Evolutionary conservation across 2,888 invertebrate species (phyloP), one percentile per base, ranked within the genome.

Genomic region (Caenorhabditis sp.): DNA sequence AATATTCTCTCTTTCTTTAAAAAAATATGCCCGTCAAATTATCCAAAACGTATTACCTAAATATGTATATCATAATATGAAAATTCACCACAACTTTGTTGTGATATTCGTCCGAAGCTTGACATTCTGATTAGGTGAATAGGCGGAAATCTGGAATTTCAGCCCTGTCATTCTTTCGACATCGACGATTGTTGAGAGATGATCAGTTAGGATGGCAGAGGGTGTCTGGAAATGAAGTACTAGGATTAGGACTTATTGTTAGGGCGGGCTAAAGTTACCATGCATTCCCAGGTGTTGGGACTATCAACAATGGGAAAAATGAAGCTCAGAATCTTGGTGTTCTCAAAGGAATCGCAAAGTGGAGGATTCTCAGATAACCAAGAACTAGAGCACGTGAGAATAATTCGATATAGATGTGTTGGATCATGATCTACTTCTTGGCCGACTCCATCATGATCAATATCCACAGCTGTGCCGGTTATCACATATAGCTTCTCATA

Each of bases 401-500:
- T 63, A 14, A 73, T 68, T 0, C 69, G 65, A 27, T 69, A 73
- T 31, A 69, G 17, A 20, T 73, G 68, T 10, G 73, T 73, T 57
- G 43, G 17, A 17, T 43, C n/a, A n/a, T n/a, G n/a, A n/a, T n/a
- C n/a, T n/a, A n/a, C n/a, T n/a, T n/a, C n/a, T n/a, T n/a, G n/a
- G n/a, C n/a, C n/a, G n/a, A n/a, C n/a, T n/a, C n/a, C n/a, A n/a
- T n/a, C n/a, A n/a, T n/a, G n/a, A n/a, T n/a, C n/a, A n/a, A n/a
- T n/a, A n/a, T n/a, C n/a, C n/a, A n/a, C 56, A 17, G 73, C 70
- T 1, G 68, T 63, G 56, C 78, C 76, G 14, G 66, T 64, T 10
- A 78, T 74, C 3, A 70, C 71, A 10, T 63, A 66, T 52, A 78
- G 53, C n/a, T 71, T 63, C 23, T 59, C 63, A 58, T 65, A 78